Conservation (phyloP, 2,797 vertebrate species). For the Zenarchopterus dispar region DNA sequence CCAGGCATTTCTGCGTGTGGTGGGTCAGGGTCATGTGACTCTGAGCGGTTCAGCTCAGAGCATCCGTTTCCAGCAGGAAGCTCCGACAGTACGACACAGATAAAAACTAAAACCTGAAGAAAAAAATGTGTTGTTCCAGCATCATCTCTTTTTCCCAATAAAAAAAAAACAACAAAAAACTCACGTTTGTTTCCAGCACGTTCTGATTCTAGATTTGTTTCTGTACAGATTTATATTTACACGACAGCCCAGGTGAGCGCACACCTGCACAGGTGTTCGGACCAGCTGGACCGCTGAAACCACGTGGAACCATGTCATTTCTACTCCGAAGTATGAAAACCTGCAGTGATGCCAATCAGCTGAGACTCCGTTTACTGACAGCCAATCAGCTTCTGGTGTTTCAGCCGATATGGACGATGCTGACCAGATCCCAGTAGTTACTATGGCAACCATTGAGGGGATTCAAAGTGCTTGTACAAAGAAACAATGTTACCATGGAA, state of each 20-base stretch:
- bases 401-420: too few species aligned
- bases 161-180: neutral
- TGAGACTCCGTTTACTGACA: too few species aligned
- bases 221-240: neutral
- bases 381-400: too few species aligned
- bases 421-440: too few species aligned
- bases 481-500: too few species aligned
- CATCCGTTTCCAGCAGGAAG: constrained; percentile 3
- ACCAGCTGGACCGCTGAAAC: neutral
- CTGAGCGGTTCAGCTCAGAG: neutral
- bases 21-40: neutral
- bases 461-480: too few species aligned
- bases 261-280: neutral
- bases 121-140: neutral
- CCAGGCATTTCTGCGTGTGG: too few species aligned
- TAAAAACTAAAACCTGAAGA: neutral
- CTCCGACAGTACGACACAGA: neutral
- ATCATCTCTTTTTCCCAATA: neutral
- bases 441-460: too few species aligned
- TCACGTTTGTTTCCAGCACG: neutral
- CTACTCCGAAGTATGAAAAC: too few species aligned
- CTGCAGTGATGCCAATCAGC: too few species aligned
- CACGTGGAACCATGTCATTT: too few species aligned
- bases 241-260: neutral
- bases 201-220: neutral